Evolutionary conservation across 2,888 invertebrate genomes (phyloP).

Genomic region (Epinotia bilunana): DNA sequence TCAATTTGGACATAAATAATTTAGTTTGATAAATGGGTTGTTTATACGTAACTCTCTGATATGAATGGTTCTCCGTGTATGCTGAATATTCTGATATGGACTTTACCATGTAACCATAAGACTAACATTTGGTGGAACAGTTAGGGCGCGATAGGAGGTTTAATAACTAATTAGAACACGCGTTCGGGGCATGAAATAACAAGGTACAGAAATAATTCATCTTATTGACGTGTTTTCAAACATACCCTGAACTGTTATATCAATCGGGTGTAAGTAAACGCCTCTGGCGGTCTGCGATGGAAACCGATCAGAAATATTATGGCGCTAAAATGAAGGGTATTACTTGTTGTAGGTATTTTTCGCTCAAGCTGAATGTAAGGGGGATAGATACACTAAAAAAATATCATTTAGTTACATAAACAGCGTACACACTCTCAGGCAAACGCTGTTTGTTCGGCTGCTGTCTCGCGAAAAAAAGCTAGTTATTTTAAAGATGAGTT

Average conservation of each 20-base stretch:
- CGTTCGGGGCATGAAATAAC: background rate
- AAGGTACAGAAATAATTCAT: conserved; percentile 15
- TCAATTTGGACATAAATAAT: conserved; percentile 16
- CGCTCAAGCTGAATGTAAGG: too few relatives aligned
- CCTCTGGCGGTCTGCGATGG: background rate
- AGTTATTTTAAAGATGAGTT: too few relatives aligned
- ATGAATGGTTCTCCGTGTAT: background rate
- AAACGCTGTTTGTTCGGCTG: too few relatives aligned
- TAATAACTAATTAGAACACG: background rate
- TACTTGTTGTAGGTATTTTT: too few relatives aligned
- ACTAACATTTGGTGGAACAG: background rate
- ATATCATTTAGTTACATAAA: too few relatives aligned
- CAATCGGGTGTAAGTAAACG: background rate
- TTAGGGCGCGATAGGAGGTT: background rate
- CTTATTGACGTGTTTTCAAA: conserved; percentile 22
- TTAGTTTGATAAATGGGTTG: conserved; percentile 14
- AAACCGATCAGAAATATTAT: background rate
- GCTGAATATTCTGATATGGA: background rate
- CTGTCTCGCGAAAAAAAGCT: too few relatives aligned
- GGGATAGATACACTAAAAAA: too few relatives aligned
- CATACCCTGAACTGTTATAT: background rate
- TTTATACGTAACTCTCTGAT: conserved; percentile 9
- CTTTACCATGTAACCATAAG: background rate
- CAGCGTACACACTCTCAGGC: too few relatives aligned
- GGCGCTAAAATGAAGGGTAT: too few relatives aligned